Evolutionary conservation across 1,140 invertebrate species (phyloP).

Genomic region (Drosophila quadrilineata): DNA sequence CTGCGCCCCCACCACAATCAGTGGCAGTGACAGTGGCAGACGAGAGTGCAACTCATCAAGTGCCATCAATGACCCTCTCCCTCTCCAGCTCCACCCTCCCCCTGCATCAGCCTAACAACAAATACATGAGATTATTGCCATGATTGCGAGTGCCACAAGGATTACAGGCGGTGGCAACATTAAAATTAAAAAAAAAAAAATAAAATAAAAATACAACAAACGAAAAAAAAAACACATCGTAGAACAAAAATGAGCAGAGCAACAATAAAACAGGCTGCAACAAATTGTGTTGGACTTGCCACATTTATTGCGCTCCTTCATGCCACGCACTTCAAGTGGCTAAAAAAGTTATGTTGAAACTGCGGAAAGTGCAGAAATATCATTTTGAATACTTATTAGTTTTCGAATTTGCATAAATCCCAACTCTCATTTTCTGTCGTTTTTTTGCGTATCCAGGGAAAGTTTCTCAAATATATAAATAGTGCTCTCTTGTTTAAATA

Average conservation of each 20-base stretch:
- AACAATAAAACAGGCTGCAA: background rate
- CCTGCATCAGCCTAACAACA: too few relatives aligned
- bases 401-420: too few relatives aligned
- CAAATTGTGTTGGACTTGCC: background rate
- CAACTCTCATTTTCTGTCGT: too few relatives aligned
- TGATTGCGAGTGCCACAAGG: conserved; percentile 51
- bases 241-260: background rate
- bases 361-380: too few relatives aligned
- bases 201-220: conserved; percentile 4
- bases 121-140: conserved; percentile 50
- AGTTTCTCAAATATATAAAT: too few relatives aligned
- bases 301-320: conserved; percentile 10
- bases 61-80: conserved; percentile 26
- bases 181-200: conserved; percentile 4
- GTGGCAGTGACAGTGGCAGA: background rate
- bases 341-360: too few relatives aligned
- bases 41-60: conserved; percentile 35
- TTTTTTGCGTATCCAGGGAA: too few relatives aligned
- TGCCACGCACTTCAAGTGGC: too few relatives aligned
- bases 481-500: too few relatives aligned
- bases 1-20: background rate
- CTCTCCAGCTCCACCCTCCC: too few relatives aligned
- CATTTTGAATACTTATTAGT: too few relatives aligned
- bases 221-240: background rate
- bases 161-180: conserved; percentile 25